Percentiles rank a stretch among this genome's conserved stretches.
Evolutionary conservation across 2,888 invertebrate species (phyloP).

Genomic region (Parapristionchus giblindavisi): DNA sequence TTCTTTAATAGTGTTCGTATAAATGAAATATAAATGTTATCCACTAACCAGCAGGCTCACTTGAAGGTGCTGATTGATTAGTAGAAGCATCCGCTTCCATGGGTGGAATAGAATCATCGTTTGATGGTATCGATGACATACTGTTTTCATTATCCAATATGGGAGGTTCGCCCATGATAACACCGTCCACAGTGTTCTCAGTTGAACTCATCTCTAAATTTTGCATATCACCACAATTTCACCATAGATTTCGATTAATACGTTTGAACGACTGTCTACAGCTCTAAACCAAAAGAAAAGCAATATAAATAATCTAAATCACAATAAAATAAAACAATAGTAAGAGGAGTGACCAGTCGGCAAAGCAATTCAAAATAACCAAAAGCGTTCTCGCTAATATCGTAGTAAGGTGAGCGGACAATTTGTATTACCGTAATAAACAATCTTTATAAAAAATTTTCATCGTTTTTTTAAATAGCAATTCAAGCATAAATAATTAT

Average conservation of each 20-base stretch:
- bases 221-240: no score
- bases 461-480: no score
- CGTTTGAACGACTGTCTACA: no score
- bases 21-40: background rate
- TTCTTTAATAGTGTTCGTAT: background rate
- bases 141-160: constrained; percentile 19
- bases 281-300: background rate
- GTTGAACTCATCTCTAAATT: constrained; percentile 17
- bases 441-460: no score
- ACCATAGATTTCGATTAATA: background rate
- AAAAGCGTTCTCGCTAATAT: no score
- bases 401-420: no score
- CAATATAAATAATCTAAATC: background rate
- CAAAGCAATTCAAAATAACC: background rate
- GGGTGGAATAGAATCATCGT: constrained; percentile 1
- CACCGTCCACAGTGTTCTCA: constrained; percentile 5
- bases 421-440: no score
- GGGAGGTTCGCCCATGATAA: background rate
- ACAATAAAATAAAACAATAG: background rate
- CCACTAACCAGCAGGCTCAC: background rate
- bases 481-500: no score
- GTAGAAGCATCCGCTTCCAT: constrained; percentile 6
- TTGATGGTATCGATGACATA: constrained; percentile 28
- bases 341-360: background rate
- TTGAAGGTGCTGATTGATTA: background rate